phyloP scores from a whole-genome alignment of 2,888 invertebrate species.

The Agrotis puta region DNA sequence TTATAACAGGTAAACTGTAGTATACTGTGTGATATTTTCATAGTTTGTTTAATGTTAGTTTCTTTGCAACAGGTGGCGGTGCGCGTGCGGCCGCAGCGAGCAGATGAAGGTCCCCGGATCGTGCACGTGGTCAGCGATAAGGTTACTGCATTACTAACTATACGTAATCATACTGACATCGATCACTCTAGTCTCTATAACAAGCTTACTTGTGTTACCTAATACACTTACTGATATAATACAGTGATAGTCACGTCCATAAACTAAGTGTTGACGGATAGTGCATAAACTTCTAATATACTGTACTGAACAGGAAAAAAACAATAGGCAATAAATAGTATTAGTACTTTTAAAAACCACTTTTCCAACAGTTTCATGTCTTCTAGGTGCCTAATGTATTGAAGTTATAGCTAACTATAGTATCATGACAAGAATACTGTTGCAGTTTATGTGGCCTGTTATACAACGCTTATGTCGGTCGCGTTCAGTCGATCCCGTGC shows the following conservation, averaged over 20 bases:
- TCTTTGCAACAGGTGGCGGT: slow-evolving; percentile 94
- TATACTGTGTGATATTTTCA: not conserved
- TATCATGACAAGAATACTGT: not conserved
- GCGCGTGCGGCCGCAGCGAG: slow-evolving; percentile 95
- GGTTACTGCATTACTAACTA: slow-evolving; percentile 81
- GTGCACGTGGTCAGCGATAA: slow-evolving; percentile 95
- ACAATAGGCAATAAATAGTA: slow-evolving; percentile 7
- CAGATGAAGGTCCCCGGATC: slow-evolving; percentile 94
- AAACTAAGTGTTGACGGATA: not conserved
- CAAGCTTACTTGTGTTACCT: slow-evolving; percentile 88
- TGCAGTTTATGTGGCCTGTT: not conserved
- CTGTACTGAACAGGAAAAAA: not conserved
- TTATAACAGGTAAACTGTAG: too few species aligned
- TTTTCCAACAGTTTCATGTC: too few species aligned
- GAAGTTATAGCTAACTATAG: not conserved
- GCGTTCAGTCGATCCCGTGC: too few species aligned
- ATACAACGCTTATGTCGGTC: too few species aligned
- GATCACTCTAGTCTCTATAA: slow-evolving; percentile 75
- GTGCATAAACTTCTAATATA: not conserved
- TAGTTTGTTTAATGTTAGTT: slow-evolving; percentile 6
- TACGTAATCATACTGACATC: slow-evolving; percentile 12
- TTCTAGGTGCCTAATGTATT: not conserved
- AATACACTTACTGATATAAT: not conserved
- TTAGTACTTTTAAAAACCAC: too few species aligned
- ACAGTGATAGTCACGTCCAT: not conserved